Evolutionary conservation across 2,888 invertebrate species (phyloP), one percentile per base, ranked within the genome.

Genomic region (Marasmarcha lunaedactyla): DNA sequence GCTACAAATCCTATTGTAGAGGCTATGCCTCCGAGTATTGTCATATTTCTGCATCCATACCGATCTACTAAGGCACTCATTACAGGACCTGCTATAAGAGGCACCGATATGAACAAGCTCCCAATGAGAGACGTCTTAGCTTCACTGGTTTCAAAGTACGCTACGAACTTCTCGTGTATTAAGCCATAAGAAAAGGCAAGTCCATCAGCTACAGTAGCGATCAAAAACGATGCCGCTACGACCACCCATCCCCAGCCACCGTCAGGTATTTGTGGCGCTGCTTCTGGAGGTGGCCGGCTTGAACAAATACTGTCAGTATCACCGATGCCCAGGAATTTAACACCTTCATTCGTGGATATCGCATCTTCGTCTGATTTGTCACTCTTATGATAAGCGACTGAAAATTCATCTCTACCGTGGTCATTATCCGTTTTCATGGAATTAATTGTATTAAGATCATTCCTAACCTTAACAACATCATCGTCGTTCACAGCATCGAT

Each of bases 181-280:
- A 97, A 84, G 1, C 97, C 98, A 61, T 97, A 97, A 1, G 95
- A 94, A 71, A 97, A 95, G 30, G 94, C 94, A 33, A 96, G 88
- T 0, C 97, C 97, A 67, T 97, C 97, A 36, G 95, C 94, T 27
- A 97, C 91, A 56, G 95, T 88, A 35, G 95, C 95, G 13, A 95
- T 89, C 26, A 94, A 74, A 50, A 97, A 88, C 0, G 95, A 93
- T 1, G 95, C 90, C 11, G 90, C 81, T 0, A 97, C 96, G 1
- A 98, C 92, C 45, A 94, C 88, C 95, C 95, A 95, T 15, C 94
- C 94, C 90, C 92, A 94, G 15, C 93, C 94, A n/a, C 93, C 93
- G 56, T 94, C 93, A 0, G 93, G 93, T 41, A 90, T 88, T 46
- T 87, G 87, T 0, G 88, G 87, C 33, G 74, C 76, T 70, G 76